A percentile compares a stretch with the other conserved stretches of the same genome.
Conservation (phyloP, 2,888 invertebrate species). For the Noctua janthina region DNA sequence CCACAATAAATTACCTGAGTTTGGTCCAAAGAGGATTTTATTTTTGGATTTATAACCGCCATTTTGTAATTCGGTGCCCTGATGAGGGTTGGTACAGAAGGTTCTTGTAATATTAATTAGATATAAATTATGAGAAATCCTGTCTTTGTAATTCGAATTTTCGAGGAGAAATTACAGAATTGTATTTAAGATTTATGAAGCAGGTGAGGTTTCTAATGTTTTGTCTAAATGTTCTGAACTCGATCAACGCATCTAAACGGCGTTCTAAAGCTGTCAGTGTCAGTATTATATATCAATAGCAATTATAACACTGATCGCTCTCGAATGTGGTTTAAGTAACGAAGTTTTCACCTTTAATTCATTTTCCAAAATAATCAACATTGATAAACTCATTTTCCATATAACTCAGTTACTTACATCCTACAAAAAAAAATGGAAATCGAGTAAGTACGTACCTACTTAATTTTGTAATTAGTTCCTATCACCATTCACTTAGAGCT, state of each 20-base stretch:
- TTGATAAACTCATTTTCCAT: not conserved
- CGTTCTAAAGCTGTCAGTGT: not conserved
- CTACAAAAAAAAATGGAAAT: not conserved
- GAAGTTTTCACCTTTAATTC: not conserved
- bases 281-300: not conserved
- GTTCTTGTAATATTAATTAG: conserved; percentile 65
- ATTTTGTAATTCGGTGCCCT: conserved; percentile 78
- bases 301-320: not conserved
- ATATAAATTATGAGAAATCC: conserved; percentile 55
- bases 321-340: not conserved
- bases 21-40: conserved; percentile 85
- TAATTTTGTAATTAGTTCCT: not conserved
- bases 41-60: conserved; percentile 87
- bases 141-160: conserved; percentile 34
- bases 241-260: not conserved
- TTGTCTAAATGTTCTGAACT: not conserved
- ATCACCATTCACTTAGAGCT: not conserved
- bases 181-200: conserved; percentile 25
- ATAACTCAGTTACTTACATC: not conserved
- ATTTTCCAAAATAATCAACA: not conserved
- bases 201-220: not conserved
- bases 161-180: conserved; percentile 4
- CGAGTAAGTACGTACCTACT: not conserved
- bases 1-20: conserved; percentile 88
- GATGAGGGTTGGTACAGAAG: conserved; percentile 65